Evolutionary conservation across 1,140 invertebrate species (phyloP), one percentile per base, ranked within the genome.

Genomic region (Papilio xuthus): DNA sequence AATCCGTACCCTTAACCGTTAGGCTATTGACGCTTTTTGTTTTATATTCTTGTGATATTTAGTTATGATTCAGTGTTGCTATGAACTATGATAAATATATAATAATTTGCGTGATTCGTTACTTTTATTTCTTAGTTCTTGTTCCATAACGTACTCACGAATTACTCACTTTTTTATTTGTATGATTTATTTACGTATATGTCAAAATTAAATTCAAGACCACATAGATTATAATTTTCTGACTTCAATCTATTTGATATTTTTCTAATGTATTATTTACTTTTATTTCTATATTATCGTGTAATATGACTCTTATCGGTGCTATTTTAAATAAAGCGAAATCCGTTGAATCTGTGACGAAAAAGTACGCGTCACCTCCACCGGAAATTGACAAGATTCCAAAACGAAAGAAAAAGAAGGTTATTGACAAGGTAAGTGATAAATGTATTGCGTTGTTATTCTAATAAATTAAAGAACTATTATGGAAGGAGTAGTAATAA

Each of bases 301-400:
- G 60, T 72, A 20, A 81, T 80, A 89, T 90, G 88, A 86, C 87
- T 28, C 67, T 88, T 53, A 42, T 87, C n/a, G 79, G 78, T 3
- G 84, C 85, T 10, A 88, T 90, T 78, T 79, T 89, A 32, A 88
- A 82, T 56, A 88, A 84, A 81, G 84, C 83, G 0, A 79, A 82
- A 23, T 84, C 83, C 1, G 77, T 80, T 1, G 84, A 86, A 26
- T 78, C 77, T 1, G 18, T 81, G 4, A 28, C 23, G 9, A 83
- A 63, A 4, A 89, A 86, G 63, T 86, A 85, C 56, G 12, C 74
- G 0, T 90, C 89, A 0, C 88, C 89, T 0, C 89, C 89, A 0
- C 89, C 88, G 0, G 89, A 90, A 80, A 42, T 84, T 4, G 53
- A 85, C 0, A 63, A 78, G 1, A 47, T 63, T 23, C 26, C 56